These are phyloP conservation scores for Ryuthela nishihirai DNA, from an alignment of 2,888 invertebrate species.

Conservation along the genomic window DNA sequence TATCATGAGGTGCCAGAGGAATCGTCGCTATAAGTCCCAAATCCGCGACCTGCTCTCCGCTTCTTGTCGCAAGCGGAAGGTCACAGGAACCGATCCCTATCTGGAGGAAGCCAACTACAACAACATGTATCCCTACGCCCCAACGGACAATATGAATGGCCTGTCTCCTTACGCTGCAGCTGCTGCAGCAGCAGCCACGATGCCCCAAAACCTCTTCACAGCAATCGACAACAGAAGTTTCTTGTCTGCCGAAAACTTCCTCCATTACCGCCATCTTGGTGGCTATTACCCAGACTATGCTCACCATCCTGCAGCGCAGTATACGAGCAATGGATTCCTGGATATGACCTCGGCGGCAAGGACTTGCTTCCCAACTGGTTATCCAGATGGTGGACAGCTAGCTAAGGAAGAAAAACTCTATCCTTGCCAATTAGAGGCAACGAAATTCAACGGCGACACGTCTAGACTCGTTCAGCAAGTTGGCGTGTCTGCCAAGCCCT, in stretches of 20 bases:
- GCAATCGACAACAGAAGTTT: slow-evolving; percentile 58
- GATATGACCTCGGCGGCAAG: slow-evolving; percentile 61
- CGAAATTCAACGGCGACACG: slow-evolving; percentile 39
- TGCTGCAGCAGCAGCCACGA: slow-evolving; percentile 26
- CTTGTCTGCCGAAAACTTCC: slow-evolving; percentile 75
- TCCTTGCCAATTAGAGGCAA: slow-evolving; percentile 58
- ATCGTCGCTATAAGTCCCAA: slow-evolving; percentile 88
- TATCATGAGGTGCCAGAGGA: slow-evolving; percentile 60
- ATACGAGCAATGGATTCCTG: slow-evolving; percentile 67
- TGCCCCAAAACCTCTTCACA: slow-evolving; percentile 41
- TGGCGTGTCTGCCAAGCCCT: slow-evolving; percentile 20
- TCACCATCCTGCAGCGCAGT: slow-evolving; percentile 46
- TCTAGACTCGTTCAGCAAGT: slow-evolving; percentile 25
- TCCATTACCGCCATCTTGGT: slow-evolving; percentile 61
- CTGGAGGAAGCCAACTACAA: slow-evolving; percentile 33
- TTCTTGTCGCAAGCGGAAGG: slow-evolving; percentile 80
- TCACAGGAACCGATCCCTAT: slow-evolving; percentile 43
- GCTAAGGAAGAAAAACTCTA: slow-evolving; percentile 57
- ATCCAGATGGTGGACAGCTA: slow-evolving; percentile 35
- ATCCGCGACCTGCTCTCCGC: slow-evolving; percentile 79
- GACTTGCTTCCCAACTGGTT: slow-evolving; percentile 33
- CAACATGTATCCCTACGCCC: slow-evolving; percentile 56
- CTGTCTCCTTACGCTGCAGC: slow-evolving; percentile 59
- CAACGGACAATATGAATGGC: slow-evolving; percentile 54
- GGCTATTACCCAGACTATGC: slow-evolving; percentile 35